These are phyloP conservation scores for Pterocles burchelli DNA, from an alignment of 2,113 vertebrate genomes.

Conservation along the genomic window DNA sequence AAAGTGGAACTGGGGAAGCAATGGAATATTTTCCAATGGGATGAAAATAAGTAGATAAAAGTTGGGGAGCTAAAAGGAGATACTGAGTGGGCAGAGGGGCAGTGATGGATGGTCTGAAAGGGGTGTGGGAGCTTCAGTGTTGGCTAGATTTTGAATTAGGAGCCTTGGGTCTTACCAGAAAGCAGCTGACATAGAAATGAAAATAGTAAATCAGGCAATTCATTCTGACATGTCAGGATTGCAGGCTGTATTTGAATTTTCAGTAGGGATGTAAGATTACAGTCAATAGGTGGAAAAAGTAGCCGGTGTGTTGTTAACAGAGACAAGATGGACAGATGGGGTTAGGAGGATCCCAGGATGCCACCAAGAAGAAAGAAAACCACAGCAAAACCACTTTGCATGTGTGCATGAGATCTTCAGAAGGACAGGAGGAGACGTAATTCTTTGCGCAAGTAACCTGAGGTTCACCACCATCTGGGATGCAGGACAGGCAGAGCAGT, in stretches of 20 bases:
- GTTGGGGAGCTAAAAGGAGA: not conserved
- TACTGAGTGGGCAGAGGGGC: not conserved
- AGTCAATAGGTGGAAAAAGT: not conserved
- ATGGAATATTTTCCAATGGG: not conserved
- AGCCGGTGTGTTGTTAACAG: not conserved
- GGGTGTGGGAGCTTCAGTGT: not conserved
- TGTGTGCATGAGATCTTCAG: not conserved
- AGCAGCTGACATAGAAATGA: not conserved
- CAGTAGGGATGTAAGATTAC: not conserved
- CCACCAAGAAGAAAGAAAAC: not conserved
- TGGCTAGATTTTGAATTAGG: not conserved
- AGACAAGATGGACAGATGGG: not conserved
- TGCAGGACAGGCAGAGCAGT: not conserved
- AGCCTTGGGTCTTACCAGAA: not conserved
- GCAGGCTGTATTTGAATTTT: not conserved
- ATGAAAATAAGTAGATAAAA: not conserved
- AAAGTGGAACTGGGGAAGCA: not conserved
- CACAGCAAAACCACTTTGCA: not conserved
- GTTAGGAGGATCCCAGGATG: not conserved
- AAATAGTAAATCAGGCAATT: not conserved
- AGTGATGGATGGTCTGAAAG: not conserved
- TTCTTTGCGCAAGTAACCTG: not conserved
- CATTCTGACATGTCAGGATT: not conserved
- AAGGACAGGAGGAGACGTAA: not conserved
- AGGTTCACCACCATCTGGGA: not conserved